These are phyloP conservation scores for Nymphicus hollandicus DNA, from an alignment of 2,113 vertebrate species.

Conservation along the genomic window DNA sequence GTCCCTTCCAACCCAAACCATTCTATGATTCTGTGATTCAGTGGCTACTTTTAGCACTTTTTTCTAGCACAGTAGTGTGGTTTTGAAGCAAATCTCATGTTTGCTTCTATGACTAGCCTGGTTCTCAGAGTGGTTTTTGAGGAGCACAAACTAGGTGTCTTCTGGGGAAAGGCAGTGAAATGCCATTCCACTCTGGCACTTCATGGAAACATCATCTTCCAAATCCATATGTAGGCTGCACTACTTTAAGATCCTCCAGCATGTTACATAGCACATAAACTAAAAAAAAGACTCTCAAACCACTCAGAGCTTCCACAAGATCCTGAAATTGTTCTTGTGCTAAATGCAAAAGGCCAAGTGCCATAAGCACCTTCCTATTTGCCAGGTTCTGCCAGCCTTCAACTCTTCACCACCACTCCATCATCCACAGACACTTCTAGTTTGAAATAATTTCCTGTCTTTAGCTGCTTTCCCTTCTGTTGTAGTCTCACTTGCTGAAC, in stretches of 20 bases:
- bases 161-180: background rate
- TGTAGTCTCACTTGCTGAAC: background rate
- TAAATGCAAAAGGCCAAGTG: background rate
- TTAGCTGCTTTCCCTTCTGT: constrained; percentile 17
- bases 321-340: background rate
- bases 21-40: background rate
- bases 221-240: background rate
- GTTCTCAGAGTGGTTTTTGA: background rate
- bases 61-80: background rate
- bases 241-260: background rate
- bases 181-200: background rate
- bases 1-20: background rate
- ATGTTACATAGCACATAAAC: background rate
- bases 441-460: background rate
- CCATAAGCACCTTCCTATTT: background rate
- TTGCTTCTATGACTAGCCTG: background rate
- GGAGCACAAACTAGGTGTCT: background rate
- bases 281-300: background rate
- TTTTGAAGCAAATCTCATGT: background rate
- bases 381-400: background rate
- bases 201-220: background rate
- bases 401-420: background rate
- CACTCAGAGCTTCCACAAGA: background rate
- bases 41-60: background rate
- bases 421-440: background rate